A percentile compares a stretch with the other conserved stretches of the same genome.
These are phyloP conservation scores for Trichogramma dendrolimi DNA, from an alignment of 2,888 invertebrate species.

Conservation along the genomic window DNA sequence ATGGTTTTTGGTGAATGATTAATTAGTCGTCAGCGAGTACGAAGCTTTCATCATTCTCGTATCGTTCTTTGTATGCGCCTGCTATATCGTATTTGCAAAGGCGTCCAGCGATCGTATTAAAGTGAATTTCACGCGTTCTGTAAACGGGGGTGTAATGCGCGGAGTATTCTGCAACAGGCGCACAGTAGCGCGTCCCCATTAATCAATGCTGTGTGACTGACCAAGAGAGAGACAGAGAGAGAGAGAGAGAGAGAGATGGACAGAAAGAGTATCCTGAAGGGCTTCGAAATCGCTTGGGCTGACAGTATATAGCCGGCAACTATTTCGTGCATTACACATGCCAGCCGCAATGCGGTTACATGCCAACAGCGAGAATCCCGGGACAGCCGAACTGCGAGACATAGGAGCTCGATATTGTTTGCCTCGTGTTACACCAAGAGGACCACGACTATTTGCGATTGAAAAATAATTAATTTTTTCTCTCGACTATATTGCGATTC, in stretches of 20 bases:
- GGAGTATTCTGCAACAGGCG: conserved; percentile 49
- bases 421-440: conserved; percentile 16
- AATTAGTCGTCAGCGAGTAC: conserved; percentile 49
- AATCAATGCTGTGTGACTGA: conserved; percentile 46
- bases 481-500: neutral
- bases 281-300: neutral
- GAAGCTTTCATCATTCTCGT: conserved; percentile 19
- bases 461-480: conserved; percentile 26
- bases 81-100: conserved; percentile 14
- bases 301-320: conserved; percentile 9
- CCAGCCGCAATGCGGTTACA: conserved; percentile 12
- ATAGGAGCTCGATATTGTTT: conserved; percentile 26
- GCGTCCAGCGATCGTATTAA: conserved; percentile 28
- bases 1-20: conserved; percentile 43
- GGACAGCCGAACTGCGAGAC: neutral
- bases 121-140: conserved; percentile 49
- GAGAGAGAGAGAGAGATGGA: neutral
- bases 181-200: conserved; percentile 39
- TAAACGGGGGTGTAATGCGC: conserved; percentile 38
- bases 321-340: neutral
- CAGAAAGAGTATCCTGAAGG: neutral
- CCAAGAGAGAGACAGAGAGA: conserved; percentile 1
- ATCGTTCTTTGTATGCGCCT: conserved; percentile 4
- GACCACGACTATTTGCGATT: conserved; percentile 26
- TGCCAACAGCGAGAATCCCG: too few relatives aligned